These are phyloP conservation scores for Theonella swinhoei DNA, from an alignment of 37 sponge, comb jelly and placozoan genomes.

Conservation along the genomic window DNA sequence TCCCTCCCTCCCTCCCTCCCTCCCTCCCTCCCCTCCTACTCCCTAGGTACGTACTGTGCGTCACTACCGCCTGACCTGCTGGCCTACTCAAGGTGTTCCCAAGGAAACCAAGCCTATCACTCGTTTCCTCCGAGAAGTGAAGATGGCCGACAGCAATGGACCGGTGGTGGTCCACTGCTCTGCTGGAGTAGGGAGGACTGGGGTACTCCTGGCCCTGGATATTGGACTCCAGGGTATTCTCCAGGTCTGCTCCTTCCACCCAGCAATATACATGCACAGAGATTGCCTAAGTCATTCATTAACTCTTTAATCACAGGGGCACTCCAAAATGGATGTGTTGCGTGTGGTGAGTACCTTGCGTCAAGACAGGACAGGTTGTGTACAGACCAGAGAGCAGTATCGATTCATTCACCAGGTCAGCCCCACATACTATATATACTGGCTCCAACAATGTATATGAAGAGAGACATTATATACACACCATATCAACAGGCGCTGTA, in stretches of 20 bases:
- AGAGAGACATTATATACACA: no score
- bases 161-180: slow-evolving; percentile 85
- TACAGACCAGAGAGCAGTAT: slow-evolving; percentile 89
- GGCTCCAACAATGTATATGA: no score
- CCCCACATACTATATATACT: background rate
- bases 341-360: slow-evolving; percentile 68
- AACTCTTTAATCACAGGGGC: slow-evolving; percentile 35
- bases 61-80: slow-evolving; percentile 83
- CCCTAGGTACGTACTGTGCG: slow-evolving; percentile 55
- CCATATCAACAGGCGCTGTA: slow-evolving; percentile 53
- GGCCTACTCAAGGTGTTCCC: slow-evolving; percentile 90
- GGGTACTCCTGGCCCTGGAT: slow-evolving; percentile 70
- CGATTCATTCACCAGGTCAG: slow-evolving; percentile 60
- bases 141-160: slow-evolving; percentile 34
- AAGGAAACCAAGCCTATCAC: slow-evolving; percentile 47
- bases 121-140: slow-evolving; percentile 45
- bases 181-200: slow-evolving; percentile 88
- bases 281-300: no score
- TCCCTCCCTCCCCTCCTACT: background rate
- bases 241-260: no score
- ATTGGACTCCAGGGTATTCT: slow-evolving; percentile 59
- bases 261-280: no score
- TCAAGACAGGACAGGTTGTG: slow-evolving; percentile 85
- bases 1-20: background rate
- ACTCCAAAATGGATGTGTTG: slow-evolving; percentile 68